Conservation (phyloP, 1,140 invertebrate genomes). For the Zaprionus vittiger region DNA sequence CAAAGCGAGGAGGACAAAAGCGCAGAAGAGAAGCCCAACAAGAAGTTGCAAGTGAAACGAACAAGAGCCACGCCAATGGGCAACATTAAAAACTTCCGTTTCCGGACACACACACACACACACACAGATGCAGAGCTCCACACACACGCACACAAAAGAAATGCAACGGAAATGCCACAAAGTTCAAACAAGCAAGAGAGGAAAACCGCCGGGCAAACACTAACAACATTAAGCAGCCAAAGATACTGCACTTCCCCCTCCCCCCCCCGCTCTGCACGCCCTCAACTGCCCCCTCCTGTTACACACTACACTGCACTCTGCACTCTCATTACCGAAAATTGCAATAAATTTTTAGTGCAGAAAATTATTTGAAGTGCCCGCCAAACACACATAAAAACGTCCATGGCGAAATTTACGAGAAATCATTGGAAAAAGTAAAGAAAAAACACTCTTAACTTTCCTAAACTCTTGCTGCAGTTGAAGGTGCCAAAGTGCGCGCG, state of each 20-base stretch:
- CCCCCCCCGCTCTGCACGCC: not conserved
- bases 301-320: conserved; percentile 36
- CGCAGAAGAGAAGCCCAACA: not conserved
- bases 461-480: conserved; percentile 35
- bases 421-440: conserved; percentile 37
- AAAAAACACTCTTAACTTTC: conserved; percentile 63
- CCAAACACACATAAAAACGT: conserved; percentile 79
- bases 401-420: conserved; percentile 73
- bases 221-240: conserved; percentile 69
- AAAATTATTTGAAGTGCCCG: conserved; percentile 79
- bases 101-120: conserved; percentile 59
- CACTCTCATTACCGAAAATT: conserved; percentile 80
- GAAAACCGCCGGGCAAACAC: conserved; percentile 74
- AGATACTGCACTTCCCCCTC: conserved; percentile 17
- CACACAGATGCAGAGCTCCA: not conserved
- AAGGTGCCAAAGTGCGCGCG: not conserved
- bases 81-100: conserved; percentile 83
- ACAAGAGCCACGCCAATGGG: conserved; percentile 55
- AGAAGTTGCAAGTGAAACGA: conserved; percentile 13
- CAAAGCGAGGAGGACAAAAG: not conserved
- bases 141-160: conserved; percentile 55
- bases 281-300: not conserved
- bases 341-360: conserved; percentile 79
- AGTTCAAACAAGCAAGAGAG: conserved; percentile 74
- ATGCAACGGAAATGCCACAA: conserved; percentile 80